phyloP scores from a whole-genome alignment of 2,888 invertebrate species.

The Brachyopa scutellaris region DNA sequence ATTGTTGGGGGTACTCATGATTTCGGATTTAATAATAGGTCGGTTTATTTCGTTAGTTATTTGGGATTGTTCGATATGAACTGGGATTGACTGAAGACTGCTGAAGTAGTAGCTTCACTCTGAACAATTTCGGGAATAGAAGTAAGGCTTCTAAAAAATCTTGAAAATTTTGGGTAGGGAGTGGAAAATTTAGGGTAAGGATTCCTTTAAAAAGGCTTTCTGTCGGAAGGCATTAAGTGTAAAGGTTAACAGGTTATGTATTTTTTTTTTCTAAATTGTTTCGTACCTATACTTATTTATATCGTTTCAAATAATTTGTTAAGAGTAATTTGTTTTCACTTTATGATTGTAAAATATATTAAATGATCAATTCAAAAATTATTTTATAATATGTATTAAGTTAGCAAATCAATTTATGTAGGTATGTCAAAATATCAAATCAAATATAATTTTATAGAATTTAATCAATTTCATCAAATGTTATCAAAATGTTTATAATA shows the following conservation, averaged over 20 bases:
- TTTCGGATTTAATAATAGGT: neutral
- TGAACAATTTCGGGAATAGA: slow-evolving; percentile 3
- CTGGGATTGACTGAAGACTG: neutral
- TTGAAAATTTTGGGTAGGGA: slow-evolving; percentile 1
- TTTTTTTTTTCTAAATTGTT: neutral
- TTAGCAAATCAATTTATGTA: too few species aligned
- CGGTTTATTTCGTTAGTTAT: neutral
- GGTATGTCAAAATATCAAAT: too few species aligned
- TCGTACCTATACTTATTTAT: too few species aligned
- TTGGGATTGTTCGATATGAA: neutral
- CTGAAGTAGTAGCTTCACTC: neutral
- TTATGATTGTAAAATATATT: too few species aligned
- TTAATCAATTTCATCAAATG: too few species aligned
- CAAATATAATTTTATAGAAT: too few species aligned
- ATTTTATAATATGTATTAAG: too few species aligned
- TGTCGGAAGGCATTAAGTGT: neutral
- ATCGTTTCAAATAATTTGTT: too few species aligned
- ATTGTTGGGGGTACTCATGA: neutral
- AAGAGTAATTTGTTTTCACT: neutral
- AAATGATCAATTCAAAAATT: too few species aligned
- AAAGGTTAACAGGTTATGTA: neutral
- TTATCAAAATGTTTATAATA: too few species aligned
- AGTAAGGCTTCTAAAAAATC: slow-evolving; percentile 8
- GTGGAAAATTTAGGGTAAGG: too few species aligned
- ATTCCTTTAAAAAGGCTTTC: neutral